Evolutionary conservation across 2,888 invertebrate species (phyloP).

Genomic region (Tachystola acroxantha): DNA sequence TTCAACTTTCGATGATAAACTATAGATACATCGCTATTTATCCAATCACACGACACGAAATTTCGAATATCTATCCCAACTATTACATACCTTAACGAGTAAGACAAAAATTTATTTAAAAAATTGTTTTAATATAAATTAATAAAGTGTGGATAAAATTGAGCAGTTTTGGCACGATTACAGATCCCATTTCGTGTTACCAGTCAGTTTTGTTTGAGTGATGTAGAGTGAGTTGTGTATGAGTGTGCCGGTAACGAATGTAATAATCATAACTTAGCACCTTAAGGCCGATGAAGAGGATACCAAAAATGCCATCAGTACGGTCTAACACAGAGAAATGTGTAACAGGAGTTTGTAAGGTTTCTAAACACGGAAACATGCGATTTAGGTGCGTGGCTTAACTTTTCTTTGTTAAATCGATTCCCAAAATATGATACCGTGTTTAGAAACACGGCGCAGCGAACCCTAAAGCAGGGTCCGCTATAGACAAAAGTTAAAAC

Average conservation of each 20-base stretch:
- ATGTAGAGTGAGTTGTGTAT: neutral
- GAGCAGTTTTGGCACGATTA: slow-evolving; percentile 65
- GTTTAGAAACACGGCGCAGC: too few relatives aligned
- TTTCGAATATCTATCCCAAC: slow-evolving; percentile 24
- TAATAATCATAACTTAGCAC: too few relatives aligned
- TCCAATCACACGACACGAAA: slow-evolving; percentile 29
- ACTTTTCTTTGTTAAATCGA: too few relatives aligned
- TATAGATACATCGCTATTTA: slow-evolving; percentile 13
- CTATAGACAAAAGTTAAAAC: too few relatives aligned
- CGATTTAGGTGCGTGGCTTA: too few relatives aligned
- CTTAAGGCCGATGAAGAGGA: too few relatives aligned
- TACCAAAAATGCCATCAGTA: too few relatives aligned
- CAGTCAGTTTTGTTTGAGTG: neutral
- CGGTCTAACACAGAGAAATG: too few relatives aligned
- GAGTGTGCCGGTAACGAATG: neutral
- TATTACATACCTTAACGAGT: slow-evolving; percentile 24
- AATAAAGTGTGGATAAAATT: slow-evolving; percentile 46
- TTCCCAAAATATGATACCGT: too few relatives aligned
- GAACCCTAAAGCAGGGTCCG: too few relatives aligned
- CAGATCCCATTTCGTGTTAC: slow-evolving; percentile 29
- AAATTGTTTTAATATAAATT: slow-evolving; percentile 37
- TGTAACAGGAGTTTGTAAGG: too few relatives aligned
- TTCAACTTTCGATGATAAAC: slow-evolving; percentile 23
- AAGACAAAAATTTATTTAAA: slow-evolving; percentile 28
- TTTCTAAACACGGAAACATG: too few relatives aligned